phyloP scores from a whole-genome alignment of 2,797 vertebrate genomes.

The Oreochromis mossambicus region DNA sequence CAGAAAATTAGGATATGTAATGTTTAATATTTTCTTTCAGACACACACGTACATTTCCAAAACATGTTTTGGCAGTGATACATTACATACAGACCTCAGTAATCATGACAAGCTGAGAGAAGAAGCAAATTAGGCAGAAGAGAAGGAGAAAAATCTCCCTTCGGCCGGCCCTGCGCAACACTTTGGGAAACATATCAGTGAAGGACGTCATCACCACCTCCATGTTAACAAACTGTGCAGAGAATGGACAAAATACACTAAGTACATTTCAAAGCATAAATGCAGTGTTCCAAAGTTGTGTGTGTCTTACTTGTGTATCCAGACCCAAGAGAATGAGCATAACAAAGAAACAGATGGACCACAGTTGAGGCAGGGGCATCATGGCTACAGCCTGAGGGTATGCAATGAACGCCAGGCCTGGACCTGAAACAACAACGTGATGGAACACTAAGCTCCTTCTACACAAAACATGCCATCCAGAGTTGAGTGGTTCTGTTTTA shows the following conservation, averaged over 20 bases:
- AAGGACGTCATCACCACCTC: constrained; percentile 48
- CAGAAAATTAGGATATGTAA: background rate
- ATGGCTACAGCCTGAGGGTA: constrained; percentile 89
- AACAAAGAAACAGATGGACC: constrained; percentile 89
- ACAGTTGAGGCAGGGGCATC: constrained; percentile 89
- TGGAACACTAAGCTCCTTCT: background rate
- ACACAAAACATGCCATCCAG: too few species aligned
- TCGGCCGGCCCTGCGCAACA: constrained; percentile 58
- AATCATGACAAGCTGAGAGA: constrained; percentile 67
- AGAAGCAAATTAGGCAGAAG: constrained; percentile 70
- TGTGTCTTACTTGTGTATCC: constrained; percentile 65
- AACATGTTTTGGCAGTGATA: background rate
- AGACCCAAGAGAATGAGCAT: constrained; percentile 90
- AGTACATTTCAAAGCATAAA: background rate
- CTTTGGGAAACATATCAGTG: constrained; percentile 66
- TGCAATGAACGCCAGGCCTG: constrained; percentile 89
- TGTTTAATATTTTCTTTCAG: background rate
- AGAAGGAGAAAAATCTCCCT: constrained; percentile 68
- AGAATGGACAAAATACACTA: accelerated
- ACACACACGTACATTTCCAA: background rate
- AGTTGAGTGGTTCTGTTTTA: too few species aligned
- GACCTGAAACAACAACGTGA: constrained; percentile 73
- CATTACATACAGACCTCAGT: constrained; percentile 63
- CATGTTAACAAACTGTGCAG: background rate
- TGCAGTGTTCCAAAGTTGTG: background rate